Evolutionary conservation across 1,140 invertebrate genomes (phyloP), one percentile per base, ranked within the genome.

Genomic region (Geopemphigus sp.): DNA sequence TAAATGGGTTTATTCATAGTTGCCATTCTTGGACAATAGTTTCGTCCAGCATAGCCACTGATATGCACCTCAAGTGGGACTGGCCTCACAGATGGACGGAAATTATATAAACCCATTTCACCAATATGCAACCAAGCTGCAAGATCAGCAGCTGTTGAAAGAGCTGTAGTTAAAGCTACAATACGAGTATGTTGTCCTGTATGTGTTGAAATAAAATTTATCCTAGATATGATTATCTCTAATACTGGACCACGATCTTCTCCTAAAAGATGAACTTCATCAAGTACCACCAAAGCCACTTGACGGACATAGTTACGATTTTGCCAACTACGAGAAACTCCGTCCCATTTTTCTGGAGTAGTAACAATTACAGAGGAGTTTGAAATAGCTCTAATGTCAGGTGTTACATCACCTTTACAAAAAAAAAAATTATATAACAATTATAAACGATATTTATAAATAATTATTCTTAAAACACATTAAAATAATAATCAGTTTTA

Each of bases 1-100:
- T 95, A 99, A 5, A 95, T 93, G n/a, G 98, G 97, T 84, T 97
- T 95, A 86, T 99, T 99, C 98, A 99, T 99, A 0, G 96, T 95
- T 54, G 97, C 94, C 98, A 99, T 99, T 81, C 98, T 89, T 0
- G 98, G 98, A 85, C 98, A 99, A 87, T 99, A 99, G 86, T 99
- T 96, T 83, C 98, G 96, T 0, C 96, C 97, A 1, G 95, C 92
- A 85, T 95, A 98, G 0, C 96, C 96, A 80, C 90, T 88, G 80
- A 98, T 95, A 84, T 98, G 96, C 47, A 99, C 96, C 87, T 98
- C 95, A 45, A 99, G 87, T 6, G 97, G 98, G 6, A 99, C 97
- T 10, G 98, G 98, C 54, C 98, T 89, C 6, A 99, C 98, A 1
- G 95, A 96, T 0, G 98, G 97, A 80, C 96, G 91, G 84, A 99